Evolutionary conservation across 2,888 invertebrate genomes (phyloP), one percentile per base, ranked within the genome.

Genomic region (Brachylomia viminalis): DNA sequence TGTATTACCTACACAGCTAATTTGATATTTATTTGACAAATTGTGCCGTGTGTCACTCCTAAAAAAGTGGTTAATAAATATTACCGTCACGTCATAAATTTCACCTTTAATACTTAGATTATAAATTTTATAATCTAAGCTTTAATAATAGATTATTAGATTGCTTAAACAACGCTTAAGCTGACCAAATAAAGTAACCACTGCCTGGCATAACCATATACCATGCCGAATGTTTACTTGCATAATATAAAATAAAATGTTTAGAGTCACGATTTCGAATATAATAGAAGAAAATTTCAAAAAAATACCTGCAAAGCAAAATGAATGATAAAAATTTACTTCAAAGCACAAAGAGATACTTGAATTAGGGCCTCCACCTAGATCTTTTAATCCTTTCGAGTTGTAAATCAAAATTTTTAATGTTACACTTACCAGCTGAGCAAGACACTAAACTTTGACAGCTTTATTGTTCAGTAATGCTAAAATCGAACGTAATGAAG

Each of bases 61-160:
- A 61, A 66, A 66, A 62, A 67, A 84, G 52, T 17, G 10, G 13
- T 59, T 49, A 56, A 81, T 81, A 80, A 70, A 85, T 81, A 70
- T 84, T 49, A 75, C 45, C 15, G 58, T 42, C 66, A 80, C 62
- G 42, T 66, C 49, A 69, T 59, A 74, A 71, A 81, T 69, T 62
- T 38, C 7, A 45, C 62, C 11, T 45, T 23, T 45, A n/a, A n/a
- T n/a, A n/a, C n/a, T n/a, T n/a, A n/a, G n/a, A n/a, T n/a, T n/a
- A n/a, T n/a, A n/a, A n/a, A n/a, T n/a, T n/a, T n/a, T n/a, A n/a
- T n/a, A n/a, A n/a, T n/a, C n/a, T n/a, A n/a, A n/a, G n/a, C n/a
- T n/a, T n/a, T n/a, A 70, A 74, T 74, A 7, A 59, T 54, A 70
- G 74, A 64, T 59, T 52, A 82, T 38, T 30, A 33, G 13, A 69